Evolutionary conservation across 1,140 invertebrate genomes (phyloP).

Genomic region (Ganaspis sp.): DNA sequence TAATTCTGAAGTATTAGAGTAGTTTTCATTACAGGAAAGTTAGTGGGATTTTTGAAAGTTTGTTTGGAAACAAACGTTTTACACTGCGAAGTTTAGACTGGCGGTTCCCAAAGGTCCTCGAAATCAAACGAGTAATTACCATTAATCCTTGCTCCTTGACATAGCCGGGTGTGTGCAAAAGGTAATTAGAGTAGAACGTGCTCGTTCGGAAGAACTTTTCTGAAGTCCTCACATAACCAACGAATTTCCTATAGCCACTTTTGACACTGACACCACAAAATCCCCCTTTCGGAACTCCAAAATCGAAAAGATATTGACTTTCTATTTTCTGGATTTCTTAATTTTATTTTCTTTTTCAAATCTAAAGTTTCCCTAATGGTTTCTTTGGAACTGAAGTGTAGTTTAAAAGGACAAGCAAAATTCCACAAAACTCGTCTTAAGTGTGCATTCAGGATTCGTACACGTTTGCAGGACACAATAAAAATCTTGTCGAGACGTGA

Average conservation of each 20-base stretch:
- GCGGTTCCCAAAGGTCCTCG: constrained; percentile 30
- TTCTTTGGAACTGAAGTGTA: background rate
- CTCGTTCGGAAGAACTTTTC: constrained; percentile 32
- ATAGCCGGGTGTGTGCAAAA: constrained; percentile 32
- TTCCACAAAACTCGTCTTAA: constrained; percentile 41
- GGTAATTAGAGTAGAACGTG: constrained; percentile 62
- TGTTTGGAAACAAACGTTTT: constrained; percentile 4
- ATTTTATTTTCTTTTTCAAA: too few species aligned
- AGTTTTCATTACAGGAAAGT: background rate
- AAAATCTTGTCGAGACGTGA: constrained; percentile 56
- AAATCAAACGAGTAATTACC: constrained; percentile 56
- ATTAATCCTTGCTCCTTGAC: constrained; percentile 41
- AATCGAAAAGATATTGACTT: background rate
- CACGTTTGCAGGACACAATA: constrained; percentile 46
- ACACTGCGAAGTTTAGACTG: constrained; percentile 5
- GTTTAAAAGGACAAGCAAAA: constrained; percentile 36
- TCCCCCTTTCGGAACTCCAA: background rate
- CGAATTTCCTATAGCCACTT: constrained; percentile 28
- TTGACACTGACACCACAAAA: background rate
- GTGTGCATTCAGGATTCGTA: background rate
- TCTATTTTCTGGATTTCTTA: too few species aligned
- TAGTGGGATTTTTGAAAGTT: constrained; percentile 1
- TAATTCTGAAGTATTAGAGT: background rate
- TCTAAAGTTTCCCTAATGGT: background rate
- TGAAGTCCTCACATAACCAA: constrained; percentile 9